Evolutionary conservation across 2,888 invertebrate genomes (phyloP).

Genomic region (Anarsia innoxiella): DNA sequence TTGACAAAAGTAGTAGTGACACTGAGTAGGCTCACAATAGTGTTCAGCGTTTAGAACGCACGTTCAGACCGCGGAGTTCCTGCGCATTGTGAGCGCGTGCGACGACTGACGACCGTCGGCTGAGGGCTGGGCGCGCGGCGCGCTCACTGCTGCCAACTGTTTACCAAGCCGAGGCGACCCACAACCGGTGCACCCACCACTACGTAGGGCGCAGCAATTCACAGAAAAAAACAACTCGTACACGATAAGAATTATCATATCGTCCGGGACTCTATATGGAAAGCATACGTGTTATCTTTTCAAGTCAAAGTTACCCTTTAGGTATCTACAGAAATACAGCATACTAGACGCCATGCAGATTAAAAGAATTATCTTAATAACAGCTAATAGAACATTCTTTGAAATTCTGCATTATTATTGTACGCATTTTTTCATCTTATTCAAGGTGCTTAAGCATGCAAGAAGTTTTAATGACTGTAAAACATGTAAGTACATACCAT

Average conservation of each 20-base stretch:
- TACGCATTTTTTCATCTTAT: slow-evolving; percentile 5
- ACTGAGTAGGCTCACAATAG: slow-evolving; percentile 7
- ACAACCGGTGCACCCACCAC: slow-evolving; percentile 43
- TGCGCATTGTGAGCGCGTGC: slow-evolving; percentile 47
- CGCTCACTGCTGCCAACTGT: slow-evolving; percentile 50
- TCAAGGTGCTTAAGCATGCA: slow-evolving; percentile 2
- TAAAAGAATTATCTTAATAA: too few relatives aligned
- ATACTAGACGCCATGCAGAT: too few relatives aligned
- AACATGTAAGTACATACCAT: slow-evolving; percentile 17
- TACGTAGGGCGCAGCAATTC: slow-evolving; percentile 21
- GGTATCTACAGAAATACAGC: too few relatives aligned
- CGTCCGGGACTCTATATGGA: slow-evolving; percentile 25
- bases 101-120: slow-evolving; percentile 10
- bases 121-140: slow-evolving; percentile 30
- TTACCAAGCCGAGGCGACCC: slow-evolving; percentile 38
- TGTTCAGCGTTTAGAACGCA: slow-evolving; percentile 28
- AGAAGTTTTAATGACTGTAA: too few relatives aligned
- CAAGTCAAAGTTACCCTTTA: too few relatives aligned
- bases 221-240: slow-evolving; percentile 46
- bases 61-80: slow-evolving; percentile 53
- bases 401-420: slow-evolving; percentile 3
- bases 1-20: slow-evolving; percentile 13
- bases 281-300: too few relatives aligned
- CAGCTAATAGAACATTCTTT: too few relatives aligned
- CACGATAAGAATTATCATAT: slow-evolving; percentile 55